Conservation (phyloP, 2,888 invertebrate genomes). For the Eupithecia pulchellata region DNA sequence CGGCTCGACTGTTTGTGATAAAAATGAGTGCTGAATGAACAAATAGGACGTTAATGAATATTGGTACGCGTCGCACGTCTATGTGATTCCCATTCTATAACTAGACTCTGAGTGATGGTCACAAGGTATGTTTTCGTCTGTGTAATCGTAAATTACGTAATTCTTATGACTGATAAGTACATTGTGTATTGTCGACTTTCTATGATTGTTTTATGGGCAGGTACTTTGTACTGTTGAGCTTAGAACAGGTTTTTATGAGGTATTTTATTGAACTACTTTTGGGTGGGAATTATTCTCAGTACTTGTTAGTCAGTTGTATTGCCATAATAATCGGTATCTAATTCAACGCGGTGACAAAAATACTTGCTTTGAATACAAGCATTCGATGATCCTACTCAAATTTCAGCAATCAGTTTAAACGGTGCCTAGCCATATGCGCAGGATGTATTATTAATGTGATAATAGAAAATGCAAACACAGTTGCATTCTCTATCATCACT, state of each 20-base stretch:
- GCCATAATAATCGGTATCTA: conserved; percentile 40
- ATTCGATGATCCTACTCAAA: not conserved
- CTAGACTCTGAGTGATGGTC: conserved; percentile 60
- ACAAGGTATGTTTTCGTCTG: conserved; percentile 71
- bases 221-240: conserved; percentile 39
- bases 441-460: not conserved
- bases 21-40: conserved; percentile 60
- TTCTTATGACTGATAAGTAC: conserved; percentile 75
- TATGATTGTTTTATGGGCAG: conserved; percentile 49
- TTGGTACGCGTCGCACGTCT: conserved; percentile 52
- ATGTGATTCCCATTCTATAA: conserved; percentile 52
- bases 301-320: conserved; percentile 43
- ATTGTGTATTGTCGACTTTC: conserved; percentile 54
- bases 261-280: conserved; percentile 37
- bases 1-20: conserved; percentile 58
- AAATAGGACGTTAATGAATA: conserved; percentile 50
- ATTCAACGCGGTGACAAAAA: conserved; percentile 29
- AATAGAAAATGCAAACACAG: not conserved
- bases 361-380: conserved; percentile 10
- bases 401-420: not conserved
- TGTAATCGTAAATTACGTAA: conserved; percentile 55
- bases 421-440: not conserved
- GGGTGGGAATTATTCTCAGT: conserved; percentile 36
- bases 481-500: not conserved
- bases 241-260: conserved; percentile 38